Percentiles rank a stretch among this genome's conserved stretches.
phyloP scores from a whole-genome alignment of 2,888 invertebrate species.

The Criorhina ranunculi region DNA sequence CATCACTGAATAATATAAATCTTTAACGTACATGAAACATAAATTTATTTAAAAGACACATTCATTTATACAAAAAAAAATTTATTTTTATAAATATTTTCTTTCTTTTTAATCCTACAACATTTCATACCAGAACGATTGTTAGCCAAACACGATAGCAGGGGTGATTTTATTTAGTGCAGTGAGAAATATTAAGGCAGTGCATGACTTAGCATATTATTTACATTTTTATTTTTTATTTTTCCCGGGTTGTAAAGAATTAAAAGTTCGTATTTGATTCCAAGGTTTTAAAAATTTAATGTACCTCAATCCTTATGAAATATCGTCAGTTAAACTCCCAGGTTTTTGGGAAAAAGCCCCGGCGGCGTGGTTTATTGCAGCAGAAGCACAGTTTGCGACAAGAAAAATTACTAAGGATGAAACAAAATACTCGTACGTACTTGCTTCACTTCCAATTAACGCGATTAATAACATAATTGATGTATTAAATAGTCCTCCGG shows the following conservation, averaged over 20 bases:
- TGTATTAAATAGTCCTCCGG: background rate
- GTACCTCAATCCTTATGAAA: conserved; percentile 22
- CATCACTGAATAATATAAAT: background rate
- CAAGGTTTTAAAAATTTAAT: conserved; percentile 1
- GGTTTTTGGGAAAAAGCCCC: conserved; percentile 20
- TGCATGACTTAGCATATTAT: background rate
- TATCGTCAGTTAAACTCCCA: conserved; percentile 16
- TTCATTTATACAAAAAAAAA: background rate
- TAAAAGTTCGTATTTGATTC: background rate
- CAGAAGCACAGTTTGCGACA: conserved; percentile 2
- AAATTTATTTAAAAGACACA: too few species aligned
- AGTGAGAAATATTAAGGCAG: background rate
- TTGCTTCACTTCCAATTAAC: background rate
- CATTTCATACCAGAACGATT: background rate
- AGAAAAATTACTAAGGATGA: too few species aligned
- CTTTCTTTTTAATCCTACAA: background rate
- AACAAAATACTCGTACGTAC: background rate
- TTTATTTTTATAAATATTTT: background rate
- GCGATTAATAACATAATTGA: conserved; percentile 6
- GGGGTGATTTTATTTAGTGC: background rate
- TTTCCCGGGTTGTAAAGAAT: background rate
- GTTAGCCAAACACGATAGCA: conserved; percentile 1
- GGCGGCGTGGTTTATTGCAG: conserved; percentile 18
- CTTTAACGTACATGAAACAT: too few species aligned
- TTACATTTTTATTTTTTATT: background rate